Percentiles rank a stretch among this genome's conserved stretches.
Conservation (phyloP, 2,888 invertebrate genomes). For the Aromia moschata region DNA sequence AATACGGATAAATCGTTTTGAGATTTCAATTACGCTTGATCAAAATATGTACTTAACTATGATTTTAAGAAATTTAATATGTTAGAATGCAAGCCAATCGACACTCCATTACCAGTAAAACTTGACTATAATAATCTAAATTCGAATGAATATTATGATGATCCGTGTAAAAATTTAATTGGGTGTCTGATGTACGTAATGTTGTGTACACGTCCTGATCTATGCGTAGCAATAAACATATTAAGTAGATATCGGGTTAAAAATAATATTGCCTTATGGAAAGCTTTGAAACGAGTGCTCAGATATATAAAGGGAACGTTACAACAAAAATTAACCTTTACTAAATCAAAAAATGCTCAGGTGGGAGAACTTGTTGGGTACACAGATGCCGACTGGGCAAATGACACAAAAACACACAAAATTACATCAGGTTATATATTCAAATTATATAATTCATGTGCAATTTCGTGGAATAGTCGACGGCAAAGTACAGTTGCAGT, state of each 20-base stretch:
- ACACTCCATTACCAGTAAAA: conserved; percentile 8
- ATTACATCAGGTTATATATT: conserved; percentile 3
- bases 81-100: conserved; percentile 18
- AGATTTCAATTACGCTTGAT: conserved; percentile 24
- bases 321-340: conserved; percentile 14
- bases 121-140: conserved; percentile 9
- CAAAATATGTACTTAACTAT: conserved; percentile 38
- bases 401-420: conserved; percentile 5
- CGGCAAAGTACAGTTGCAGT: conserved; percentile 9
- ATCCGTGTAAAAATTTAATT: neutral
- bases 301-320: conserved; percentile 12
- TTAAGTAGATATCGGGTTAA: neutral
- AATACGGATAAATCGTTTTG: conserved; percentile 32
- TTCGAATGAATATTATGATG: neutral
- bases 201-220: neutral
- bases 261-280: neutral
- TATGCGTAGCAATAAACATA: neutral
- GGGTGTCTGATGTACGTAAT: neutral
- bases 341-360: conserved; percentile 15
- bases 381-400: too few species aligned
- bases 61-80: conserved; percentile 46
- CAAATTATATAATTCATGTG: neutral
- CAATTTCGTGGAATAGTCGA: conserved; percentile 9
- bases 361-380: too few species aligned
- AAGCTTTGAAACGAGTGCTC: neutral